phyloP scores from a whole-genome alignment of 2,113 vertebrate genomes.

The Atlantisia rogersi region DNA sequence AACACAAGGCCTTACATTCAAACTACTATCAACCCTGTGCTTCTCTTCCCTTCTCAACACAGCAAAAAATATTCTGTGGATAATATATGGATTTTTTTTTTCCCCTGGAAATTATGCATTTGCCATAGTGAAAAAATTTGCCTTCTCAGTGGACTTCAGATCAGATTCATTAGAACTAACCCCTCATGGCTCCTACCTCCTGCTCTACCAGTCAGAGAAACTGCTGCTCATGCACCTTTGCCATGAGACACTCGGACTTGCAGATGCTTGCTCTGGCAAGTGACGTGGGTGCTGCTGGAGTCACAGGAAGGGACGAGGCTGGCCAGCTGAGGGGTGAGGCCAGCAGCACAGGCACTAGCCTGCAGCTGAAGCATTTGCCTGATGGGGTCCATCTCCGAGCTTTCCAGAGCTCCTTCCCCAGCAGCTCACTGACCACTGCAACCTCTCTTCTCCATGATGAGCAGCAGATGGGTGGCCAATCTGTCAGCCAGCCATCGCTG shows the following conservation, averaged over 20 bases:
- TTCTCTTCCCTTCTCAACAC: neutral
- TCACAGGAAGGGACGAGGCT: rapidly evolving
- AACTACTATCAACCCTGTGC: neutral
- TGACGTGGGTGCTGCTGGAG: neutral
- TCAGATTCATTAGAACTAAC: neutral
- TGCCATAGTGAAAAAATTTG: neutral
- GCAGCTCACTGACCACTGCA: neutral
- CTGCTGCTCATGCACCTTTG: neutral
- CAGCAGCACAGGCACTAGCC: neutral
- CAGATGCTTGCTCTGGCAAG: neutral
- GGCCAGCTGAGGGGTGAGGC: neutral
- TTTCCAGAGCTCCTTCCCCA: neutral
- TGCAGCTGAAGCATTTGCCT: neutral
- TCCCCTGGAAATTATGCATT: neutral
- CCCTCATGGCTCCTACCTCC: neutral
- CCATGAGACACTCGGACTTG: neutral
- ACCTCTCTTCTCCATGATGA: neutral
- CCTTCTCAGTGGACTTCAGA: neutral
- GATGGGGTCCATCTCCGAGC: neutral
- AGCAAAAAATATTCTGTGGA: neutral
- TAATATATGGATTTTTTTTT: neutral
- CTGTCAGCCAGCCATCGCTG: neutral
- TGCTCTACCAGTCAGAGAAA: neutral
- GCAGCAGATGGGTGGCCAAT: neutral
- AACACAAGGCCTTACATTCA: neutral